Evolutionary conservation across 2,888 invertebrate genomes (phyloP), one percentile per base, ranked within the genome.

Genomic region (Rotaria magnacalcarata): DNA sequence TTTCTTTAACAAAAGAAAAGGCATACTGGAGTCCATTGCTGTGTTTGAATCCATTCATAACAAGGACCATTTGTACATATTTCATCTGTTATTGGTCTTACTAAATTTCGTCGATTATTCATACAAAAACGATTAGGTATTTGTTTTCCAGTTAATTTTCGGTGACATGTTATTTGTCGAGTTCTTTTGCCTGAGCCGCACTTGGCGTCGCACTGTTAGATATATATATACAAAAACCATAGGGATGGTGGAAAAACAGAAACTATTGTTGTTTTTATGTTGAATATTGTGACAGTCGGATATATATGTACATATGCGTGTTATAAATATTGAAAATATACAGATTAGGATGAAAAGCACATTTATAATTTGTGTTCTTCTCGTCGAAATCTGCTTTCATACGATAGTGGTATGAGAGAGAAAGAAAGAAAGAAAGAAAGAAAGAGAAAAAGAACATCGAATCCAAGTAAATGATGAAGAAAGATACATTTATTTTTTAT

Each of bases 111-210:
- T 80, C 47, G 80, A n/a, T 47, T 43, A 21, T 80, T 21, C 21
- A 47, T 11, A 47, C 80, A 80, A 24, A 47, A 8, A 11, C 47
- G 80, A 80, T 80, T 19, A 47, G 43, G 47, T 24, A 47, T 47
- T n/a, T 24, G n/a, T 80, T 47, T 47, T 47, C 80, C 47, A 10
- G n/a, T 47, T 2, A 47, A 10, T 80, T 47, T 47, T 80, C 47
- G 43, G 19, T 47, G 21, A 24, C 80, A 80, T 10, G 80, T 47
- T 47, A 80, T 24, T 47, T 80, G 43, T 47, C 80, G 80, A 47
- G 34, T 19, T 80, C 80, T 43, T 47, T 80, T 80, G 43, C 80
- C 80, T 47, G 43, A n/a, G 8, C 80, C 80, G 24, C 80, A 80
- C 24, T 43, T 43, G 4, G 21, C 14, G 47, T 80, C 43, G 47